Conservation (phyloP, 1,140 invertebrate genomes). For the Drosophila trapezifrons region DNA sequence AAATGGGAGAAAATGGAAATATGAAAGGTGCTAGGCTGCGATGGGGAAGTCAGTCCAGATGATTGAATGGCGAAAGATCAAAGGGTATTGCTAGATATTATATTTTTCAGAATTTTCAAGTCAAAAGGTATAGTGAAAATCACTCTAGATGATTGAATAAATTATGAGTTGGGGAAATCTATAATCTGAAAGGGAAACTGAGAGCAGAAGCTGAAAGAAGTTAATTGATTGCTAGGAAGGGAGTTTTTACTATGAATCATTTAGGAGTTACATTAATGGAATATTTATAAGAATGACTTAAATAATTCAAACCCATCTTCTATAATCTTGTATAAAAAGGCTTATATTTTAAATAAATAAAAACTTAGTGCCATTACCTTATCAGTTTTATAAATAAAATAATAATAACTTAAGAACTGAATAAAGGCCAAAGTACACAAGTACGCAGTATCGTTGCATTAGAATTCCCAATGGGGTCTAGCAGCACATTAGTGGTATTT, state of each 20-base stretch:
- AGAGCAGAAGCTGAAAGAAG: background rate
- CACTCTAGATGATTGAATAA: slow-evolving; percentile 7
- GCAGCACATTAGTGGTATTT: background rate
- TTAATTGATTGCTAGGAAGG: background rate
- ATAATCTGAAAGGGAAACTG: background rate
- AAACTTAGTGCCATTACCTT: background rate
- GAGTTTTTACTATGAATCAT: background rate
- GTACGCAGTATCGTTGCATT: background rate
- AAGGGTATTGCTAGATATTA: slow-evolving; percentile 4
- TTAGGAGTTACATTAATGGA: too few species aligned
- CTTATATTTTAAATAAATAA: background rate
- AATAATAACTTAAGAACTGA: background rate
- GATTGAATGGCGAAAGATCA: slow-evolving; percentile 14
- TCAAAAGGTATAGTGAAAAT: background rate
- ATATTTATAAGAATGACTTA: too few species aligned
- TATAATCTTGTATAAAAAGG: too few species aligned
- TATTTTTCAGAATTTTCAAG: background rate
- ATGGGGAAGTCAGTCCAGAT: slow-evolving; percentile 1
- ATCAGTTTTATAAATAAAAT: background rate
- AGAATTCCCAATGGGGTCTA: background rate
- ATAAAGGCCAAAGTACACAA: background rate
- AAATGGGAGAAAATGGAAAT: slow-evolving; percentile 12
- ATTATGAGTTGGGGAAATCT: background rate
- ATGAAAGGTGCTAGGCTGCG: background rate
- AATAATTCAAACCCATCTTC: too few species aligned